Conservation (phyloP, 2,113 vertebrate genomes). For the Cololabis saira region DNA sequence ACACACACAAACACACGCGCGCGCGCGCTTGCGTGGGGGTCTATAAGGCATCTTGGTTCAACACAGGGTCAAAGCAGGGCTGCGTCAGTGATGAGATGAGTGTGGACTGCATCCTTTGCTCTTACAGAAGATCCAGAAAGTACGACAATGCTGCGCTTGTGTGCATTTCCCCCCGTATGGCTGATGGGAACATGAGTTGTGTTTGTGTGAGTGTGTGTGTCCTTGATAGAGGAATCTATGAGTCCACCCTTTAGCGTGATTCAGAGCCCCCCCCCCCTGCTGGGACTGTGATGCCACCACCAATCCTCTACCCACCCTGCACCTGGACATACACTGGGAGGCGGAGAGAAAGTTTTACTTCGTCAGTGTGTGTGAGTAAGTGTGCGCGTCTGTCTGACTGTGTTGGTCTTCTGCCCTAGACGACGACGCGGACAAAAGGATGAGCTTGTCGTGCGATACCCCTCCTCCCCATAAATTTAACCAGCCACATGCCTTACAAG, state of each 20-base stretch:
- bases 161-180: constrained; percentile 58
- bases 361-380: constrained; percentile 60
- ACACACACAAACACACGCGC: constrained; percentile 32
- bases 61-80: constrained; percentile 51
- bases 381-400: constrained; percentile 59
- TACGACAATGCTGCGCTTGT: constrained; percentile 55
- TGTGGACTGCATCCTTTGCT: constrained; percentile 29
- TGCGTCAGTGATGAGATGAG: constrained; percentile 36
- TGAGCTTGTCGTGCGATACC: constrained; percentile 68
- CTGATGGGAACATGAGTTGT: constrained; percentile 54
- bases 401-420: constrained; percentile 73
- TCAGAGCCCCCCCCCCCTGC: constrained; percentile 76
- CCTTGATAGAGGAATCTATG: constrained; percentile 63
- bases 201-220: constrained; percentile 47
- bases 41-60: constrained; percentile 67
- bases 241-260: constrained; percentile 70
- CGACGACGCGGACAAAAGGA: constrained; percentile 74
- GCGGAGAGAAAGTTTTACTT: constrained; percentile 63
- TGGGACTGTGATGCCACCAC: constrained; percentile 81
- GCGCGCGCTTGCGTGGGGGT: constrained; percentile 29
- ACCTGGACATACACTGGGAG: constrained; percentile 74
- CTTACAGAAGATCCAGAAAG: constrained; percentile 16
- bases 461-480: constrained; percentile 79
- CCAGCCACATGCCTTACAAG: constrained; percentile 76
- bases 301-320: constrained; percentile 80